Conservation (phyloP, 1,140 invertebrate genomes). For the Drosophila kurseongensis region DNA sequence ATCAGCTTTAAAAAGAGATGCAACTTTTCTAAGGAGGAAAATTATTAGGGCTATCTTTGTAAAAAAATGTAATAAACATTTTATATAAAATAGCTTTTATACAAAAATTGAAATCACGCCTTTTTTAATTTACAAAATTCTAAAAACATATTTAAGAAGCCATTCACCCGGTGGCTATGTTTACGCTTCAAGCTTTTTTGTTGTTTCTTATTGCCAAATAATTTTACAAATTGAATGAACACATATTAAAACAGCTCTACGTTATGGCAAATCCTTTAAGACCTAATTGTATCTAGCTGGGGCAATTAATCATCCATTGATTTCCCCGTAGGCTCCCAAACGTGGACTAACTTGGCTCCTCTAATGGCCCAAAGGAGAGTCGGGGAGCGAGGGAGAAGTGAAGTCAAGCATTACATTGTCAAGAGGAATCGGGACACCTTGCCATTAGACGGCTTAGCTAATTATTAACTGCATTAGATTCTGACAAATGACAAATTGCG, state of each 20-base stretch:
- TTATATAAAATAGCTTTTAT: too few relatives aligned
- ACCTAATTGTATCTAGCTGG: slow-evolving; percentile 5
- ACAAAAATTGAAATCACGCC: too few relatives aligned
- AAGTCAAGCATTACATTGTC: slow-evolving; percentile 37
- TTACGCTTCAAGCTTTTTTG: too few relatives aligned
- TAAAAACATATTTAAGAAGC: too few relatives aligned
- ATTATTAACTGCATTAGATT: slow-evolving; percentile 78
- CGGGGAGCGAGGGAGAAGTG: not conserved
- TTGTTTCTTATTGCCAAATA: not conserved
- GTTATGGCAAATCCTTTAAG: slow-evolving; percentile 46
- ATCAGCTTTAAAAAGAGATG: too few relatives aligned
- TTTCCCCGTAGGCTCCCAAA: slow-evolving; percentile 38
- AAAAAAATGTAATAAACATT: too few relatives aligned
- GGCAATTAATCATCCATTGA: slow-evolving; percentile 59
- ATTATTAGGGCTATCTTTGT: too few relatives aligned
- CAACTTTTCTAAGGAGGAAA: too few relatives aligned
- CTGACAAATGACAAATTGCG: slow-evolving; percentile 80
- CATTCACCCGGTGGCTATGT: not conserved
- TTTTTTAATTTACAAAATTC: too few relatives aligned
- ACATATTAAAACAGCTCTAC: not conserved
- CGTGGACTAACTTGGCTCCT: slow-evolving; percentile 23
- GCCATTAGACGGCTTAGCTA: slow-evolving; percentile 56
- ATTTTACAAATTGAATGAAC: slow-evolving; percentile 1
- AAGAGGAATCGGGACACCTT: slow-evolving; percentile 34
- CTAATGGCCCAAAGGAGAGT: slow-evolving; percentile 23